Base-by-base conservation (phyloP, 1,140 invertebrate genomes). In the Pectinophora gossypiella region DNA sequence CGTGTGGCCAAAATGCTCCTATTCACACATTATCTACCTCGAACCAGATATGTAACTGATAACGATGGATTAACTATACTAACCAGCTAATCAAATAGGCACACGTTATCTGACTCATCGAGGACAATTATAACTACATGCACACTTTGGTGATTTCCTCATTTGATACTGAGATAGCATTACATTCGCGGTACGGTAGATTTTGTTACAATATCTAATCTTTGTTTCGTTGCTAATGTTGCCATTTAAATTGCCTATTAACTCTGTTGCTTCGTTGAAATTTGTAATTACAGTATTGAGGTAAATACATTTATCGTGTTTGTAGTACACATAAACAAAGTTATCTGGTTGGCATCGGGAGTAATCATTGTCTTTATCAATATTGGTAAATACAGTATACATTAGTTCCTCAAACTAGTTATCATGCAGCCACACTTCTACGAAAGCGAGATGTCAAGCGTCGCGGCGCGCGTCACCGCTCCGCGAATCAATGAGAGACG, bases 71-170 rank as follows among this genome's bases (percentile, higher is more conserved):
- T 27, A 27, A 51, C 15, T 2, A 15, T 13, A 15, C 19, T 35
- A 5, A 42, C 38, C 13, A 16, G 42, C 21, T 19, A 68, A 63
- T 66, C 55, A 50, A 66, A 66, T 62, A 68, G 58, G 61, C 47
- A 50, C 62, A 55, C 54, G 44, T 54, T 61, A 61, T 61, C 55
- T 49, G 45, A 67, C 65, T 67, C 60, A 72, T 63, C 67, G 56
- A 66, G 65, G 60, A 54, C 53, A 58, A 60, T 20, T 44, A 16
- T 2, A 15, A 54, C 54, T 61, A 58, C 49, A 51, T 65, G n/a
- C n/a, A n/a, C n/a, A n/a, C n/a, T n/a, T n/a, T 62, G 58, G 63
- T 44, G 54, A 72, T 69, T 80, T 77, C 76, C 75, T 72, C 38
- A 40, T 59, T 64, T 59, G 76, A 77, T 76, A 73, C n/a, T n/a